phyloP scores from a whole-genome alignment of 2,113 vertebrate species.

The Pandion haliaetus region DNA sequence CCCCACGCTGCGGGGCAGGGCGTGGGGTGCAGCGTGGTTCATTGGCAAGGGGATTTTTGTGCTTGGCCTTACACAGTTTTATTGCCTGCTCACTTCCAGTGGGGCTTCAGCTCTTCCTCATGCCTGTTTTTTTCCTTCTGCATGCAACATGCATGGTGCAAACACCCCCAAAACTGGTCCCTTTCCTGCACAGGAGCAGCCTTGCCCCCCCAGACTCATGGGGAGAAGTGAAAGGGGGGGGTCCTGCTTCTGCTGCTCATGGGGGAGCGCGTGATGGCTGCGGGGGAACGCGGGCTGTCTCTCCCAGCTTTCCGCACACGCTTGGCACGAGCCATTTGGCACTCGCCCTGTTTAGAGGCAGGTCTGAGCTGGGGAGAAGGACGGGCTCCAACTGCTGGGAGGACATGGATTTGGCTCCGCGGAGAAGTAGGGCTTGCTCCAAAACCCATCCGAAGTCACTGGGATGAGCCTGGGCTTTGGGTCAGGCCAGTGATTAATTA shows the following conservation, averaged over 20 bases:
- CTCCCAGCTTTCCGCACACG: neutral
- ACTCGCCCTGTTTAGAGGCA: neutral
- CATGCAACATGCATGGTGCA: rapidly evolving
- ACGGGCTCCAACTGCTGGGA: neutral
- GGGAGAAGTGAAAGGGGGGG: neutral
- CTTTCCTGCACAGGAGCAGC: neutral
- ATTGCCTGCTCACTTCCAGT: neutral
- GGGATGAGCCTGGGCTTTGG: neutral
- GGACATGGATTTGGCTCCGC: rapidly evolving
- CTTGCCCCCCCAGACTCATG: neutral
- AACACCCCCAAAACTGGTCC: rapidly evolving
- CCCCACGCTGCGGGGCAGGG: rapidly evolving
- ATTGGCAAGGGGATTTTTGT: rapidly evolving
- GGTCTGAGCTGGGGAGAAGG: neutral
- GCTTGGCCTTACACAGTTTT: neutral
- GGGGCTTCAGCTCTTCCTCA: neutral
- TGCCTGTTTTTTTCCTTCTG: rapidly evolving
- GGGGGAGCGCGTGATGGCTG: neutral
- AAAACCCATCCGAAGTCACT: neutral
- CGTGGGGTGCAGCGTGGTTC: neutral
- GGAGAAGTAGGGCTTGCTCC: neutral
- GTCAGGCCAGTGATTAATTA: neutral
- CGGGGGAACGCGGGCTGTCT: neutral
- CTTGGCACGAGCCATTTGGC: neutral
- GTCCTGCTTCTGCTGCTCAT: neutral